Base-by-base conservation (phyloP, 2,797 vertebrate genomes). In the Enteromius paludinosus region DNA sequence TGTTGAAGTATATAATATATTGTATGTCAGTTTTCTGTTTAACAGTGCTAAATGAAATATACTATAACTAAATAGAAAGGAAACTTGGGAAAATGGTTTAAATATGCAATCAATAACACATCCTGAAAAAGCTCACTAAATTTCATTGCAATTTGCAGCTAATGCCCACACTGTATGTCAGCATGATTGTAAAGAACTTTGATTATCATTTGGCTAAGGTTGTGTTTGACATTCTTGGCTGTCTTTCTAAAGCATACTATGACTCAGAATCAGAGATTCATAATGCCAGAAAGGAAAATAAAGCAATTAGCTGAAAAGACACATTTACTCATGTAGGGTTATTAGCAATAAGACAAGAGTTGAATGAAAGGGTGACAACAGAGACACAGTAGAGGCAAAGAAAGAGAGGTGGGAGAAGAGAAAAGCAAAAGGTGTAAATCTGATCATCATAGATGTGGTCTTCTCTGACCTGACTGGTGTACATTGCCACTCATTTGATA, bases 351-450 rank as follows among this genome's bases (percentile, higher is more conserved):
- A 14, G 35, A 20, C 18, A 72, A 3, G n/a, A 38, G 38, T 38
- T 64, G n/a, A 64, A 35, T 41, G 43, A 81, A 47, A 69, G 52
- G 45, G 59, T 56, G 35, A 52, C 66, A 66, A 18, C 54, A 47
- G 23, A 9, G 18, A 28, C 23, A 20, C 10, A 43, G 66, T 49
- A 25, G 6, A 14, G 28, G 62, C 79, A 15, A 54, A 76, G 14
- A 20, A 49, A 76, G 30, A 56, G 81, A 70, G 77, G 82, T 72
- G 73, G 14, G n/a, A 73, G 45, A 77, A 75, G 77, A 90, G 74
- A 89, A 87, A 83, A 84, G 66, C 84, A 90, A 90, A 86, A 92
- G 91, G 91, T 94, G 92, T 92, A 89, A 94, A 93, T 90, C 83
- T 90, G 91, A 92, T 93, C 84, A 86, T 90, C 82, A 85, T 85